These are phyloP conservation scores for Plutomurus gul DNA, from an alignment of 1,140 invertebrate species.

Conservation along the genomic window DNA sequence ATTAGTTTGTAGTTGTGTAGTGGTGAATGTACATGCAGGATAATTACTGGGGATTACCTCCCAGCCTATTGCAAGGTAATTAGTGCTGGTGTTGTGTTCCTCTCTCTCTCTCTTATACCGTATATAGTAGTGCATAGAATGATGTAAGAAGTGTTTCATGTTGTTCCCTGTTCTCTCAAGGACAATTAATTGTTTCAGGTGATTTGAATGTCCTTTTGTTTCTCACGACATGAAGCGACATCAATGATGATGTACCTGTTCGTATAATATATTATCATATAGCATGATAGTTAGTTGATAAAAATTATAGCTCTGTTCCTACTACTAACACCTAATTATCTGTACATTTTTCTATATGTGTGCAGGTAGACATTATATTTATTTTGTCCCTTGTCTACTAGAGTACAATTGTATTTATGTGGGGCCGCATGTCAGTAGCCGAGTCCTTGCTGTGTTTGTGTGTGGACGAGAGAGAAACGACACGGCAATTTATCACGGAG, in stretches of 20 bases:
- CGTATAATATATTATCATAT: not conserved
- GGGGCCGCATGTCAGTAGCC: too few relatives aligned
- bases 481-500: not conserved
- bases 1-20: not conserved
- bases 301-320: not conserved
- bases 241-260: not conserved
- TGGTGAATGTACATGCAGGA: not conserved
- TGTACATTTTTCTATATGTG: too few relatives aligned
- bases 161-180: not conserved
- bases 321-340: too few relatives aligned
- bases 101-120: too few relatives aligned
- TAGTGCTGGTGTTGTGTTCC: too few relatives aligned
- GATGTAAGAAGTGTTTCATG: too few relatives aligned
- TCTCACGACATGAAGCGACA: not conserved
- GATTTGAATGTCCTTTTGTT: constrained; percentile 19
- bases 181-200: constrained; percentile 5
- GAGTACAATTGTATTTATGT: too few relatives aligned
- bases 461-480: not conserved
- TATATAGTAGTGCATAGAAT: too few relatives aligned
- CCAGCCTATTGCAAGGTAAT: too few relatives aligned
- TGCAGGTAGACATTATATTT: too few relatives aligned
- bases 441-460: not conserved
- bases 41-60: not conserved
- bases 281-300: not conserved
- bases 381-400: too few relatives aligned